Conservation (phyloP, 2,113 vertebrate genomes). For the Hemiscyllium ocellatum region DNA sequence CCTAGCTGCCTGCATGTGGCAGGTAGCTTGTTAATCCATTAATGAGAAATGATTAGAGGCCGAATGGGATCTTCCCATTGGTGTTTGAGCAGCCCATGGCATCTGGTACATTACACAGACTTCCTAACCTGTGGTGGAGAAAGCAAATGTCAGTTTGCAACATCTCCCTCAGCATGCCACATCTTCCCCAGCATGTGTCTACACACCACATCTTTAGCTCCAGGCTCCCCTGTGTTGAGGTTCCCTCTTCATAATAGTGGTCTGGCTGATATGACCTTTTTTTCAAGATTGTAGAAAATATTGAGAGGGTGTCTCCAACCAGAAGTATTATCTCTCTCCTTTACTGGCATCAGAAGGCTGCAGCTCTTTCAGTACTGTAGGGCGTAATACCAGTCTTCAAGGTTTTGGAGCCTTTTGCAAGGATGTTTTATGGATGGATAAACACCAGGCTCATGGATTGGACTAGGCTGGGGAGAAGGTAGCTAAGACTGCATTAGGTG, state of each 20-base stretch:
- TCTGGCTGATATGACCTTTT: background rate
- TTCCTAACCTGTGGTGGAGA: background rate
- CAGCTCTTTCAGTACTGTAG: background rate
- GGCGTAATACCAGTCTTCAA: background rate
- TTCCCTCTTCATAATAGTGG: background rate
- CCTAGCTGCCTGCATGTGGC: background rate
- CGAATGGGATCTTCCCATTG: background rate
- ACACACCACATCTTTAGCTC: too few species aligned
- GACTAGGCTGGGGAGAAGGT: too few species aligned
- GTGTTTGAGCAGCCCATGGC: background rate
- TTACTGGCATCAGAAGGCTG: background rate
- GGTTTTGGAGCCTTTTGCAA: background rate
- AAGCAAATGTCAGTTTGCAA: background rate
- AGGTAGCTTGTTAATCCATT: background rate
- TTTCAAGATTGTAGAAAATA: background rate
- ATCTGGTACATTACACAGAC: background rate
- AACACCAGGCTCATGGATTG: too few species aligned
- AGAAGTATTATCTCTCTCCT: background rate
- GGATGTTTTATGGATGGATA: too few species aligned
- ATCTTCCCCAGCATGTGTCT: background rate
- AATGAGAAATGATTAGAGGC: background rate
- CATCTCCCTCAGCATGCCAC: background rate
- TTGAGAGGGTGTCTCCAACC: too few species aligned
- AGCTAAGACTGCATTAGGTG: too few species aligned
- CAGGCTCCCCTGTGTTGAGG: too few species aligned